These are phyloP conservation scores for Palythoa caribaeorum DNA, from an alignment of 92 coral and sea anemone genomes.

Conservation along the genomic window DNA sequence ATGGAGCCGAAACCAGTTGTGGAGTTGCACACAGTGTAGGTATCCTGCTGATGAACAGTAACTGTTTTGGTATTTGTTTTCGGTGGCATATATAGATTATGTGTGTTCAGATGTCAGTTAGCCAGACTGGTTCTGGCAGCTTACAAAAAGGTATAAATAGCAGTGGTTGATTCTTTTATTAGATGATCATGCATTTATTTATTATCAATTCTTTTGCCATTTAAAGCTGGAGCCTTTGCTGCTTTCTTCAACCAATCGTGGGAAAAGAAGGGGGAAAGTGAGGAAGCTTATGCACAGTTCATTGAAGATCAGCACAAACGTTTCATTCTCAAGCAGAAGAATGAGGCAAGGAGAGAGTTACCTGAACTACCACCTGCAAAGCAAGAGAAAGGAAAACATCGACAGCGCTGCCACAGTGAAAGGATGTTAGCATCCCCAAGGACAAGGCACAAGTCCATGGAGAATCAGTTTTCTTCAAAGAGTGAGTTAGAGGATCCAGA, in stretches of 20 bases:
- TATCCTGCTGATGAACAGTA: too few relatives aligned
- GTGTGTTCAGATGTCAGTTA: too few relatives aligned
- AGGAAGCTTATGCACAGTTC: slow-evolving; percentile 81
- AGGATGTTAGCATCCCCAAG: slow-evolving; percentile 72
- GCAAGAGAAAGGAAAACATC: slow-evolving; percentile 44
- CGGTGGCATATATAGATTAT: too few relatives aligned
- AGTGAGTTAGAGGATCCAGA: slow-evolving; percentile 73
- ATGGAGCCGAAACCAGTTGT: too few relatives aligned
- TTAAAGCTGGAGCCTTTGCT: slow-evolving; percentile 91
- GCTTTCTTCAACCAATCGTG: slow-evolving; percentile 95
- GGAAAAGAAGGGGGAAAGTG: slow-evolving; percentile 93
- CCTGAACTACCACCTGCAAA: slow-evolving; percentile 72
- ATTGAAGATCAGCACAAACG: slow-evolving; percentile 72
- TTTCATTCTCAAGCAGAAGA: slow-evolving; percentile 54
- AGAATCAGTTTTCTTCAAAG: slow-evolving; percentile 52
- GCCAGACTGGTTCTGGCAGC: too few relatives aligned
- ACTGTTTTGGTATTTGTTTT: too few relatives aligned
- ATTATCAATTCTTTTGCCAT: not conserved
- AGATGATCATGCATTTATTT: not conserved
- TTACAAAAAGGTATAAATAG: too few relatives aligned
- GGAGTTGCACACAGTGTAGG: too few relatives aligned
- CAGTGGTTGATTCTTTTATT: not conserved
- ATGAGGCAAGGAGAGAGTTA: slow-evolving; percentile 68
- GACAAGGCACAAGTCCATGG: slow-evolving; percentile 33
- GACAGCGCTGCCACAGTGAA: slow-evolving; percentile 73